Conservation (phyloP, 1,140 invertebrate genomes). For the Armadillidium nasatum region DNA sequence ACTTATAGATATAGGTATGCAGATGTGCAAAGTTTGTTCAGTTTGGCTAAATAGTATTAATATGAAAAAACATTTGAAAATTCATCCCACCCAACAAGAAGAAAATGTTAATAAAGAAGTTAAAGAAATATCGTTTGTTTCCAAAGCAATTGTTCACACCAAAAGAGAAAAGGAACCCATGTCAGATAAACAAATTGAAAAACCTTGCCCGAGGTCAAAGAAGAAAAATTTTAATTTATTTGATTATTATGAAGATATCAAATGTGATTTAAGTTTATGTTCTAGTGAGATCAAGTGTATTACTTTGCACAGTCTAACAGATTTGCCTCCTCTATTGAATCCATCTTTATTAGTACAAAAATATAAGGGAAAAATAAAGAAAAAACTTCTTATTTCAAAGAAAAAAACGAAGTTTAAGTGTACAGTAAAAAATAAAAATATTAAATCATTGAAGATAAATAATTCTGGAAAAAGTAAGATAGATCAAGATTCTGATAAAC, state of each 20-base stretch:
- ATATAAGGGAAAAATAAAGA: background rate
- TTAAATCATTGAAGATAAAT: too few species aligned
- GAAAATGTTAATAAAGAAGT: background rate
- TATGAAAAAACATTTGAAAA: background rate
- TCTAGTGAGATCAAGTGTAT: too few species aligned
- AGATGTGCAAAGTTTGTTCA: background rate
- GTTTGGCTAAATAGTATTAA: background rate
- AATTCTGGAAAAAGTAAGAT: too few species aligned
- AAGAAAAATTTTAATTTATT: background rate
- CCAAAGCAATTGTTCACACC: background rate
- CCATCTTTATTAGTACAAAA: background rate
- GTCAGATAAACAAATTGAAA: background rate
- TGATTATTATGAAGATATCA: background rate
- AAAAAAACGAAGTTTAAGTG: background rate
- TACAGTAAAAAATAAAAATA: too few species aligned
- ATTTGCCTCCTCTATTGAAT: background rate
- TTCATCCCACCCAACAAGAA: background rate
- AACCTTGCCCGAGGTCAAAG: background rate
- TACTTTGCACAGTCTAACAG: background rate
- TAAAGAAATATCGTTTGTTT: background rate
- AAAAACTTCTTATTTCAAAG: background rate
- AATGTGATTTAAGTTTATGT: background rate
- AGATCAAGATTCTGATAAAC: too few species aligned
- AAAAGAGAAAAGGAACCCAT: background rate
- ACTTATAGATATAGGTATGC: background rate